Evolutionary conservation across 2,888 invertebrate genomes (phyloP), one percentile per base, ranked within the genome.

Genomic region (Harpalus rubripes): DNA sequence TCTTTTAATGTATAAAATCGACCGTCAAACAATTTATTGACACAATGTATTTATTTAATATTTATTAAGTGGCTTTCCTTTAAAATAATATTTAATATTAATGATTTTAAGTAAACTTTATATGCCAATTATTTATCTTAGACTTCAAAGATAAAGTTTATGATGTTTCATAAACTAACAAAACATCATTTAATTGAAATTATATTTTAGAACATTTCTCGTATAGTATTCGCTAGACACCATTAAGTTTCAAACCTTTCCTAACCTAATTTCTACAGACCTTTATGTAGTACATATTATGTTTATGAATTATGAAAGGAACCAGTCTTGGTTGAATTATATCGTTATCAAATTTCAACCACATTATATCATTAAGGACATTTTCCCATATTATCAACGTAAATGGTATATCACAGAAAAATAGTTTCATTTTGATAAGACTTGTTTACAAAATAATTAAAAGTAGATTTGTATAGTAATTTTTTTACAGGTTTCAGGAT

Each of bases 201-300:
- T 52, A 52, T 52, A 52, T 6, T 52, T 52, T 52, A 52, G 10
- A 52, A 52, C 0, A 52, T 52, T 6, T 0, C 32, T 32, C 32
- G 32, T 3, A 22, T 44, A 52, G 44, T 10, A 52, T 6, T 52
- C 44, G 8, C 44, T 2, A 52, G 44, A 12, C 10, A 52, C 12
- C 12, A 52, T 52, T 52, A 52, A 52, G 44, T 52, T 52, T 52
- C 44, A 52, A 52, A 52, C 44, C 44, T 52, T 52, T 52, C 44
- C 8, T 52, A 52, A 52, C 44, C 44, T 4, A 52, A 52, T 52
- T 52, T 12, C 8, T 8, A 4, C 44, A 52, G 12, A 12, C 44
- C 44, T 12, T 52, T 32, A 32, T 22, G 3, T 32, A 32, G 32
- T 32, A 32, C 32, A 32, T 32, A 32, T 32, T 4, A 32, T 32